These are phyloP conservation scores for Uria lomvia DNA, from an alignment of 2,113 vertebrate species.

Conservation along the genomic window DNA sequence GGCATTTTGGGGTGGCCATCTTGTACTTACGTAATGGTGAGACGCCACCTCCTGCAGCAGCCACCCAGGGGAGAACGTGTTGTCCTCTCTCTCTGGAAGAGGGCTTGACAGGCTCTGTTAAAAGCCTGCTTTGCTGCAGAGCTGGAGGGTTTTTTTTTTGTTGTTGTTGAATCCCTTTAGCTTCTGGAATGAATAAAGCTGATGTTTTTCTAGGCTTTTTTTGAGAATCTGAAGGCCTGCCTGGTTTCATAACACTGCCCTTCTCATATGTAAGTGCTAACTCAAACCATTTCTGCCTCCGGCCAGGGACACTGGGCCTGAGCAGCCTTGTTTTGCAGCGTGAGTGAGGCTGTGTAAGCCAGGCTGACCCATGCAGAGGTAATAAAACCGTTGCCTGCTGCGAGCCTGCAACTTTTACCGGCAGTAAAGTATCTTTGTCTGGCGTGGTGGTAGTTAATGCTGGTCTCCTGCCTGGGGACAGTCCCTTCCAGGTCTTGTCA, in stretches of 20 bases:
- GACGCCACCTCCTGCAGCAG: neutral
- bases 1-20: constrained; percentile 36
- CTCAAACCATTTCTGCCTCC: neutral
- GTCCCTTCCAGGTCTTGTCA: neutral
- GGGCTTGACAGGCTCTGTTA: neutral
- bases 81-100: neutral
- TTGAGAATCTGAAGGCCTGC: neutral
- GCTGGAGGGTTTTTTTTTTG: neutral
- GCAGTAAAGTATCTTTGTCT: neutral
- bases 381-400: neutral
- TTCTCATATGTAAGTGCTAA: neutral
- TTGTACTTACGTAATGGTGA: neutral
- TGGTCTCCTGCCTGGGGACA: neutral
- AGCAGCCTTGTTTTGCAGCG: neutral
- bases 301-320: neutral
- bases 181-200: neutral
- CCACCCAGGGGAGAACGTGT: neutral
- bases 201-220: neutral
- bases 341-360: neutral
- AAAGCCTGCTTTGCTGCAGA: neutral
- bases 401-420: neutral
- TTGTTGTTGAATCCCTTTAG: neutral
- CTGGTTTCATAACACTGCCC: neutral
- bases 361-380: neutral
- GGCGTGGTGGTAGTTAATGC: accelerated